Conservation (phyloP, 2,888 invertebrate genomes). For the Nemoura dubitans region DNA sequence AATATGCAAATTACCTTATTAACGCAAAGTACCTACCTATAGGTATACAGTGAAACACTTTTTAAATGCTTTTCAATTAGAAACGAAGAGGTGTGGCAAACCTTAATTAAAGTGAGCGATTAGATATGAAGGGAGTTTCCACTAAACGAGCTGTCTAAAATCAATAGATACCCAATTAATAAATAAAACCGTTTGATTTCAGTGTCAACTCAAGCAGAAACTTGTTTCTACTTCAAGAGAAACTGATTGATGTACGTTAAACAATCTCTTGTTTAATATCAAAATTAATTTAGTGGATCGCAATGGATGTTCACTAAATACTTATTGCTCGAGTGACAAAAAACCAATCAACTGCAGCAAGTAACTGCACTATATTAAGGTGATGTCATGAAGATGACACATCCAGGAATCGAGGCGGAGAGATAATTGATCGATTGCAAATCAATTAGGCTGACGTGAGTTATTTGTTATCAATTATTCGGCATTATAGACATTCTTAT, state of each 20-base stretch:
- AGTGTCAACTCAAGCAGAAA: background rate
- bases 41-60: background rate
- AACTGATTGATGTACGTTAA: background rate
- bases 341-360: background rate
- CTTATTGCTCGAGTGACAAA: background rate
- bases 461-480: background rate
- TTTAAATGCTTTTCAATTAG: background rate
- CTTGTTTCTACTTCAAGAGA: background rate
- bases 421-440: background rate
- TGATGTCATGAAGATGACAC: background rate
- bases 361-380: background rate
- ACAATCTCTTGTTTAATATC: background rate
- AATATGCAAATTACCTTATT: background rate
- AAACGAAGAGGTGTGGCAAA: background rate
- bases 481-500: too few relatives aligned
- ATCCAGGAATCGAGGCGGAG: background rate
- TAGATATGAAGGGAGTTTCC: background rate
- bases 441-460: background rate
- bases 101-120: background rate
- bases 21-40: background rate
- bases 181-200: background rate
- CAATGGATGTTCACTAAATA: background rate
- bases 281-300: background rate
- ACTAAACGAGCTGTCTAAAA: constrained; percentile 5
- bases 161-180: background rate